Evolutionary conservation across 2,113 vertebrate species (phyloP), one percentile per base, ranked within the genome.

Genomic region (Hystrix brachyura): DNA sequence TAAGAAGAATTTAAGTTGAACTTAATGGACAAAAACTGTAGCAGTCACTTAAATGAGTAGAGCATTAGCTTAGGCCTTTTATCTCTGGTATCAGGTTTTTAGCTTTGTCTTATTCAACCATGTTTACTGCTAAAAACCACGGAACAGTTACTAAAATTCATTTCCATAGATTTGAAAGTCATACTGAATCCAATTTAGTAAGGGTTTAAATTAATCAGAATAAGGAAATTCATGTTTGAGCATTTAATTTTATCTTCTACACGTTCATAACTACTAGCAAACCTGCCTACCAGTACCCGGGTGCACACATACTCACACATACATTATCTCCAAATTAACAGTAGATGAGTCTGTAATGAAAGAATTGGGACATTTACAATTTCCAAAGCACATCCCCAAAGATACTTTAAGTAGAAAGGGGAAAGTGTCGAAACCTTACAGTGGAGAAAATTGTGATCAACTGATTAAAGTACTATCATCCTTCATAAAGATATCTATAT

Each of bases 101-200:
- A 72, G 53, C 62, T 84, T 92, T 60, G 14, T 51, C 72, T 57
- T 23, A 86, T 19, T 93, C 69, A 74, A 46, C 8, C 51, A 19
- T 29, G 88, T 95, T 91, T 48, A 84, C 48, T 60, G 13, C 53
- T 84, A 29, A 84, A 86, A 74, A 91, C 38, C 27, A 74, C 25
- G 92, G 46, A 67, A 17, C 21, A 92, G 32, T 90, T 82, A 57
- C 15, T 94, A 1, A 46, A 95, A 74, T 86, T 71, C 53, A 48
- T 84, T 88, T 93, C 60, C 72, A 92, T 32, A 86, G 53, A 79
- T 83, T 46, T 90, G 32, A 87, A 87, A 83, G 27, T 93, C 74
- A 59, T 57, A 59, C 27, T 43, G 65, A 72, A 79, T 93, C 11
- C 23, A 76, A 43, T 84, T 90, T 62, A 87, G 34, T 12, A 87